phyloP scores from a whole-genome alignment of 2,797 vertebrate genomes.

The Chaunax sp. region DNA sequence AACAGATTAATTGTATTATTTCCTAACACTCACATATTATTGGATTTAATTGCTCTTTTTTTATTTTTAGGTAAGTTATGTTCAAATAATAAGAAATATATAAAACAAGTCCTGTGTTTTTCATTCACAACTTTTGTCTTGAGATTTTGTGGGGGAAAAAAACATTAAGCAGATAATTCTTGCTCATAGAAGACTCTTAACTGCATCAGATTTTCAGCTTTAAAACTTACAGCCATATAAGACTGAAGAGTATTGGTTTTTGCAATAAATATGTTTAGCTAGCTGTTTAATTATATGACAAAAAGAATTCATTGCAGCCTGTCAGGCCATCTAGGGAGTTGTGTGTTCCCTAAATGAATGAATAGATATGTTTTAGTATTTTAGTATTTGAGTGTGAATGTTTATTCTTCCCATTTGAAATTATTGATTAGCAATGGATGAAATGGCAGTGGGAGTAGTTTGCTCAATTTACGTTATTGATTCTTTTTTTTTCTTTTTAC shows the following conservation, averaged over 20 bases:
- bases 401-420: too few species aligned
- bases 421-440: too few species aligned
- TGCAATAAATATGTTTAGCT: not conserved
- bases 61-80: slow-evolving; percentile 41
- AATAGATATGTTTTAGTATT: too few species aligned
- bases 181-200: not conserved
- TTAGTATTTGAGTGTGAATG: too few species aligned
- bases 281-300: not conserved
- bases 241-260: not conserved
- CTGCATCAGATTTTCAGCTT: not conserved
- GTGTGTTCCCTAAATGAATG: not conserved
- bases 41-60: slow-evolving; percentile 31
- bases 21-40: not conserved
- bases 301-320: not conserved
- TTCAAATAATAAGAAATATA: slow-evolving; percentile 10
- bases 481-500: too few species aligned
- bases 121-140: not conserved
- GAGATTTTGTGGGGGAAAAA: not conserved
- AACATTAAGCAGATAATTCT: not conserved
- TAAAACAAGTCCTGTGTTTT: slow-evolving; percentile 22
- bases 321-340: not conserved
- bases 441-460: too few species aligned
- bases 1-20: not conserved
- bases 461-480: too few species aligned
- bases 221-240: not conserved